Base-by-base conservation (phyloP, 2,113 vertebrate genomes). In the Cephalopterus ornatus region DNA sequence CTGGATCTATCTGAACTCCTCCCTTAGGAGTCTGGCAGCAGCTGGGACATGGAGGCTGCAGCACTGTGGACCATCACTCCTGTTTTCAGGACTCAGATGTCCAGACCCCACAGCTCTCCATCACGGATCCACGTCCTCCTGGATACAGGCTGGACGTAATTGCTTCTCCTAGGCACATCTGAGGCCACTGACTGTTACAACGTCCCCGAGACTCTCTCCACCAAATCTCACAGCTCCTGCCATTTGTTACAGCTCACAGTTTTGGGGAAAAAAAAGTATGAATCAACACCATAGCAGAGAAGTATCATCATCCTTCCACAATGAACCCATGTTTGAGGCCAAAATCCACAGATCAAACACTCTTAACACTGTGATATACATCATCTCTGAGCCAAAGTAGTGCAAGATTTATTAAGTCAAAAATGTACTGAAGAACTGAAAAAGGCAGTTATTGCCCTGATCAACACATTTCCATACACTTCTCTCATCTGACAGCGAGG, bases 241-340 rank as follows among this genome's bases (percentile, higher is more conserved):
- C 30, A 13, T 28, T 59, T 47, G 59, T 14, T 66, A 32, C 8
- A 2, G 68, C 84, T 56, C 77, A 6, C 32, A 37, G 61, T 19
- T 58, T 68, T 14, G 66, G 55, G 73, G 55, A 66, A 58, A 77
- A 77, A 66, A 75, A 85, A 78, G 66, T 21, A 75, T 35, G 56
- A 72, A 88, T 79, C 75, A 78, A 90, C 39, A 92, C 52, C 85
- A 81, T 19, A 93, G 73, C 92, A 88, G 42, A 56, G 41, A 78
- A 82, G 10, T 16, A 20, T 49, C 82, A 53, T 49, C 88, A 85
- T 59, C 78, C 47, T 50, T 63, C 66, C 62, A 75, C 53, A 67
- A 68, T 1, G 15, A 71, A 8, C 18, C 30, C 9, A 0, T 3
- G 15, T 21, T 5, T 19, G 52, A 88, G 44, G 94, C 74, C 92